Conservation (phyloP, 2,797 vertebrate species). For the Microchirus variegatus region DNA sequence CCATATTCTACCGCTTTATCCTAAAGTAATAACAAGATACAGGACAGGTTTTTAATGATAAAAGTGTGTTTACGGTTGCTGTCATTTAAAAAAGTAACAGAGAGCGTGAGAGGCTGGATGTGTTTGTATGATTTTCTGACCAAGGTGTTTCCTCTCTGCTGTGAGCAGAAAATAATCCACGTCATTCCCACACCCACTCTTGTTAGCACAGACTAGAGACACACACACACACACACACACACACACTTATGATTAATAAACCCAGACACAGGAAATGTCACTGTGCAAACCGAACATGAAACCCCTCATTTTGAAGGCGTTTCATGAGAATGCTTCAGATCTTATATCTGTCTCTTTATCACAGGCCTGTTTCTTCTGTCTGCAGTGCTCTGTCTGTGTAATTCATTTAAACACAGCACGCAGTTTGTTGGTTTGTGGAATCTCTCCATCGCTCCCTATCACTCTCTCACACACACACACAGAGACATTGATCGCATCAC, state of each 20-base stretch:
- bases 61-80: conserved; percentile 6
- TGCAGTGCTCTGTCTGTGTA: conserved; percentile 10
- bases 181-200: conserved; percentile 39
- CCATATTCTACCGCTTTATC: too few species aligned
- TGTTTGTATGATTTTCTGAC: conserved; percentile 18
- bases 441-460: too few species aligned
- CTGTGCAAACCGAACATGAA: conserved; percentile 6
- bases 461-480: conserved; percentile 21
- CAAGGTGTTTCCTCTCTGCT: conserved; percentile 37
- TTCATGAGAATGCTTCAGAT: conserved; percentile 12
- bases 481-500: conserved; percentile 63
- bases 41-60: neutral
- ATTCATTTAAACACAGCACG: conserved; percentile 29
- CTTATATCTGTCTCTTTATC: conserved; percentile 26
- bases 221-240: neutral
- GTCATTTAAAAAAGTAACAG: neutral
- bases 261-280: conserved; percentile 30
- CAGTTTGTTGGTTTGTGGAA: too few species aligned
- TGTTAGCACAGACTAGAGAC: conserved; percentile 9
- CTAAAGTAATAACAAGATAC: too few species aligned
- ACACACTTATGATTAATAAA: neutral
- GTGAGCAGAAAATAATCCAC: conserved; percentile 13
- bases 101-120: neutral
- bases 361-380: conserved; percentile 14
- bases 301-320: conserved; percentile 16